Percentiles rank a stretch among this genome's conserved stretches.
Conservation (phyloP, 2,797 vertebrate genomes). For the Myioborus melanocephalus region DNA sequence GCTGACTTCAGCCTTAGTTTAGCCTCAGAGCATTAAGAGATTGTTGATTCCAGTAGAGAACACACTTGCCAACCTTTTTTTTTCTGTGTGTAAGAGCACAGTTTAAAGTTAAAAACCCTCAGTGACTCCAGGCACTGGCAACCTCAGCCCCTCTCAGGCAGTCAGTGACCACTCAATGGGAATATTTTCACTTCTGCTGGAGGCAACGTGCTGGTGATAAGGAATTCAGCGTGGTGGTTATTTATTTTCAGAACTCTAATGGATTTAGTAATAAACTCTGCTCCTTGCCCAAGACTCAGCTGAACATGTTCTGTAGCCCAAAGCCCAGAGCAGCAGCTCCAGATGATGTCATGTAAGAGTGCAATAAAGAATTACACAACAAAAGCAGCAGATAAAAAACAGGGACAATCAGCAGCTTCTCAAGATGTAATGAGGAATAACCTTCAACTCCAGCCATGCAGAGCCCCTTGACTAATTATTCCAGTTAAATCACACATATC, state of each 20-base stretch:
- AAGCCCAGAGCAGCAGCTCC: neutral
- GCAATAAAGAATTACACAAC: conserved; percentile 31
- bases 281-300: conserved; percentile 38
- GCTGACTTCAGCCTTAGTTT: conserved; percentile 15
- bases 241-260: conserved; percentile 14
- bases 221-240: neutral
- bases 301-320: neutral
- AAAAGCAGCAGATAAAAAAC: neutral
- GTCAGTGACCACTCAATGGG: neutral
- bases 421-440: neutral
- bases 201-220: conserved; percentile 7
- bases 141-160: neutral
- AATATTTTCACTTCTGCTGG: conserved; percentile 41
- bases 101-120: neutral
- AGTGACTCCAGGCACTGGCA: neutral
- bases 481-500: neutral
- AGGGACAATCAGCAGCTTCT: conserved; percentile 20
- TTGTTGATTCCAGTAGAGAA: neutral
- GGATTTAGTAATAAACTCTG: conserved; percentile 21
- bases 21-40: neutral
- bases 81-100: neutral
- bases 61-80: neutral
- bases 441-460: neutral
- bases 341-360: conserved; percentile 29
- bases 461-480: neutral